Percentiles rank a stretch among this genome's conserved stretches.
Evolutionary conservation across 2,888 invertebrate genomes (phyloP).

Genomic region (Lepidonotus clava): DNA sequence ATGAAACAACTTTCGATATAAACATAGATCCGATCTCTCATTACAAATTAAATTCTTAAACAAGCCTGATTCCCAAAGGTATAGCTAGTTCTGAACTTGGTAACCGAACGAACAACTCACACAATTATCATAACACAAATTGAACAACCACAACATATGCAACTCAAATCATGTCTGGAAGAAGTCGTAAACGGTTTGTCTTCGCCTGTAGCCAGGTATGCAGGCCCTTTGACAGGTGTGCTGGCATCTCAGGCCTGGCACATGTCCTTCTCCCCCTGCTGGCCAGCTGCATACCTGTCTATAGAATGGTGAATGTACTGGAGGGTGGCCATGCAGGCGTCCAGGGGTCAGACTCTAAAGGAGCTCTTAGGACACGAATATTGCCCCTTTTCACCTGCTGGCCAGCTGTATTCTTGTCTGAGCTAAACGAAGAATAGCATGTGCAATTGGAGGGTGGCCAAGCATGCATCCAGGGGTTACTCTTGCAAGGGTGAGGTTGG

Average conservation of each 20-base stretch:
- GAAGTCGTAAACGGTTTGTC: too few species aligned
- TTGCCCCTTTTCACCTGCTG: not conserved
- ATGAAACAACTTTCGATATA: too few species aligned
- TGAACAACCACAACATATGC: too few species aligned
- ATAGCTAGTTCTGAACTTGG: too few species aligned
- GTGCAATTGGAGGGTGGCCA: not conserved
- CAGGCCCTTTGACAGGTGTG: not conserved
- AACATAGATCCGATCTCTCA: too few species aligned
- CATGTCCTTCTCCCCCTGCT: not conserved
- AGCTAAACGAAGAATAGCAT: not conserved
- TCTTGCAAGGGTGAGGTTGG: too few species aligned
- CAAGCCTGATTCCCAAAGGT: too few species aligned
- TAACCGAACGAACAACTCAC: too few species aligned
- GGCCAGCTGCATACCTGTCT: not conserved
- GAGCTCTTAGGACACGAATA: not conserved
- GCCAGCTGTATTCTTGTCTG: not conserved
- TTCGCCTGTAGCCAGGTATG: not conserved
- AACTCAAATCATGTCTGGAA: too few species aligned
- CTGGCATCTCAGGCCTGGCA: not conserved
- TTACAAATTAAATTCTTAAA: too few species aligned
- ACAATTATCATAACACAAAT: too few species aligned
- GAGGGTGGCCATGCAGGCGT: not conserved
- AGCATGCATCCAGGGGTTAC: too few species aligned
- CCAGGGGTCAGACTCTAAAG: not conserved
- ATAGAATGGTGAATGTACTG: not conserved